phyloP scores from a whole-genome alignment of 2,113 vertebrate species.

The Chunga burmeisteri region DNA sequence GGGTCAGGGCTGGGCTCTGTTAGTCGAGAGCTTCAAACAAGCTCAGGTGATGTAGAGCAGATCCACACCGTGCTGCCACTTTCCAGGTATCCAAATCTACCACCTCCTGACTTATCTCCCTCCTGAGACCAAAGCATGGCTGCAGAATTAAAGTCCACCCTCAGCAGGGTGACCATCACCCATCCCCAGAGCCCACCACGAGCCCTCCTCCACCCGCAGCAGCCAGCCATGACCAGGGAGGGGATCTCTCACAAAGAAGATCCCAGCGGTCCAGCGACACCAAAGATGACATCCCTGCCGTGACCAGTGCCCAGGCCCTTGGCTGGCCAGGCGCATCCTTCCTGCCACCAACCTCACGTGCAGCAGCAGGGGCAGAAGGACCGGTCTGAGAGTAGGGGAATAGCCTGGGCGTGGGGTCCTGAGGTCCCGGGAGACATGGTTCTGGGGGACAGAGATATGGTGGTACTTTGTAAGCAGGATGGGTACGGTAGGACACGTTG shows the following conservation, averaged over 20 bases:
- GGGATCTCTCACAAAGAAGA: background rate
- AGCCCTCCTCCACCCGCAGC: background rate
- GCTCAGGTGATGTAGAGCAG: background rate
- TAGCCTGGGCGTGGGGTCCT: background rate
- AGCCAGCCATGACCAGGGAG: background rate
- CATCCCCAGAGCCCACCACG: background rate
- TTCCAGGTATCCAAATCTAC: background rate
- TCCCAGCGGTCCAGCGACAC: background rate
- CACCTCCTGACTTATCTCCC: background rate
- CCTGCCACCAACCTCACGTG: background rate
- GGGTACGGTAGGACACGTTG: rapidly evolving
- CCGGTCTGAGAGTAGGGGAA: background rate
- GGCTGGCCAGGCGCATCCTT: background rate
- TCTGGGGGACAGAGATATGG: background rate
- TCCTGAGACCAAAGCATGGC: background rate
- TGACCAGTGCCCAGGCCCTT: rapidly evolving
- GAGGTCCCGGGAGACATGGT: rapidly evolving
- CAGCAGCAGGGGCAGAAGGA: background rate
- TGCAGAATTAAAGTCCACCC: background rate
- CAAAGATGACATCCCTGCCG: background rate
- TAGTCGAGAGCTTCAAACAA: background rate
- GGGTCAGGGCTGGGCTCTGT: background rate
- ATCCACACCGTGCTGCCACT: rapidly evolving
- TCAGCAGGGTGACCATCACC: background rate
- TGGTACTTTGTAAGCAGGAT: background rate